Evolutionary conservation across 2,113 vertebrate genomes (phyloP).

Genomic region (Ceyx cyanopectus): DNA sequence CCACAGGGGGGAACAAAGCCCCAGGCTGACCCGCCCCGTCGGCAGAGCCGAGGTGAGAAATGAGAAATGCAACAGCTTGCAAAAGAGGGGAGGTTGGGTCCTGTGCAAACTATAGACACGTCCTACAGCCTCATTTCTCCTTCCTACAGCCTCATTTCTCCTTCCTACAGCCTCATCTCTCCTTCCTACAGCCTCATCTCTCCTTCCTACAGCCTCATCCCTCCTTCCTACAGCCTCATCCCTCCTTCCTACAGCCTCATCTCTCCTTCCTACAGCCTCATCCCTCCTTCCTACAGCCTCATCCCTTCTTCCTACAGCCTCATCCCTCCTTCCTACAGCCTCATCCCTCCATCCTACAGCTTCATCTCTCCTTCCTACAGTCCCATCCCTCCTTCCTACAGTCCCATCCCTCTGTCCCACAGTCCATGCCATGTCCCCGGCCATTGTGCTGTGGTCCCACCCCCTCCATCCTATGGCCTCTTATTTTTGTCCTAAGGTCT

Average conservation of each 20-base stretch:
- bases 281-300: background rate
- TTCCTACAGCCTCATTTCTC: background rate
- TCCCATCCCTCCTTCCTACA: background rate
- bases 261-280: accelerated
- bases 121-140: background rate
- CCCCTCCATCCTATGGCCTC: background rate
- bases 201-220: background rate
- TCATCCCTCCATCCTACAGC: background rate
- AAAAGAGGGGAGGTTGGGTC: background rate
- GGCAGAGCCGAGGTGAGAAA: constrained; percentile 5
- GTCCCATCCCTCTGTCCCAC: background rate
- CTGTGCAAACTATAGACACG: background rate
- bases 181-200: accelerated
- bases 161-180: background rate
- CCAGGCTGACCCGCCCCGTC: background rate
- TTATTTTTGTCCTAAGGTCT: background rate
- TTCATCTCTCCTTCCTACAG: background rate
- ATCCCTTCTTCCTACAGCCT: accelerated
- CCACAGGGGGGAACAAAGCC: constrained; percentile 16
- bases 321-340: accelerated
- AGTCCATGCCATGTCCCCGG: background rate
- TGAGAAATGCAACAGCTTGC: background rate
- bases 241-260: background rate
- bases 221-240: background rate
- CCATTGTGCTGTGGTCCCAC: background rate